Evolutionary conservation across 2,797 vertebrate species (phyloP).

Genomic region (Oreochromis grahami): DNA sequence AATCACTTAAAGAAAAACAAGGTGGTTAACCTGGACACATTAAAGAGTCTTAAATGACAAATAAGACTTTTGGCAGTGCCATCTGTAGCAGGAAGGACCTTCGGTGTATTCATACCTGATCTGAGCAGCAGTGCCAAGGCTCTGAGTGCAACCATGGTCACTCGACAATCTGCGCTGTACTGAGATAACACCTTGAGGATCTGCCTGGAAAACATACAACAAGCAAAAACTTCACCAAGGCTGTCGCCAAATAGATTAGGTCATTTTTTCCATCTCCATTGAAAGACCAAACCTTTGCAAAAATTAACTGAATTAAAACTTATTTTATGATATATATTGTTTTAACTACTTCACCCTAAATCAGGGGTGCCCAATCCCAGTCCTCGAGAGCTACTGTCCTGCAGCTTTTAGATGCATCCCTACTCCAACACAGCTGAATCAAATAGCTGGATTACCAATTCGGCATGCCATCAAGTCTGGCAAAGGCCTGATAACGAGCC

Average conservation of each 20-base stretch:
- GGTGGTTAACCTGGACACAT: neutral
- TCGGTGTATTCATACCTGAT: constrained; percentile 77
- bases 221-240: neutral
- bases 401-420: too few relatives aligned
- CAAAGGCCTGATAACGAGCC: too few relatives aligned
- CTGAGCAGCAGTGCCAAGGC: constrained; percentile 85
- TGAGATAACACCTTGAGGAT: constrained; percentile 84
- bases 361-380: too few relatives aligned
- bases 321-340: neutral
- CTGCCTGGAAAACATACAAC: constrained; percentile 73
- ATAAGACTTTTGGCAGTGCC: neutral
- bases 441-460: too few relatives aligned
- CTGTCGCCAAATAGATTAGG: neutral
- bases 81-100: neutral
- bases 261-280: neutral
- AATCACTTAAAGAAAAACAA: neutral
- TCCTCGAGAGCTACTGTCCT: too few relatives aligned
- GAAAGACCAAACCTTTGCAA: neutral
- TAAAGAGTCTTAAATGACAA: neutral
- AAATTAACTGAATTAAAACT: neutral
- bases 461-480: too few relatives aligned
- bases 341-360: neutral
- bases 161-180: constrained; percentile 73
- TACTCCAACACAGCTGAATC: too few relatives aligned
- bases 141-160: constrained; percentile 81